Conservation (phyloP, 1,140 invertebrate species). For the Maconellicoccus hirsutus region DNA sequence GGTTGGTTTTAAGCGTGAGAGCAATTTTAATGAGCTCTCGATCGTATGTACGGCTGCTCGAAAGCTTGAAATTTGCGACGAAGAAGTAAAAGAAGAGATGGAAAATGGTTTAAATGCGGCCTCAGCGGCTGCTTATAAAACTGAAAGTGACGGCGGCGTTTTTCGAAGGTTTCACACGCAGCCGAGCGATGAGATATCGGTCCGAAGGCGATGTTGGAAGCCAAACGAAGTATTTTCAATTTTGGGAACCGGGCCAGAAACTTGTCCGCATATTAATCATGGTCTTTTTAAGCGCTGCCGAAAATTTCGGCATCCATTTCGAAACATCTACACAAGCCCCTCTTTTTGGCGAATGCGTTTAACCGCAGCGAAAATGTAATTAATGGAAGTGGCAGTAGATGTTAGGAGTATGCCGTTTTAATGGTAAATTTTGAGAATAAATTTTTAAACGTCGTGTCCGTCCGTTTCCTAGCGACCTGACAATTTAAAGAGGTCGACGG, state of each 20-base stretch:
- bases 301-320: background rate
- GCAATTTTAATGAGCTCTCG: background rate
- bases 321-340: too few species aligned
- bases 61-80: too few species aligned
- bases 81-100: too few species aligned
- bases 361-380: background rate
- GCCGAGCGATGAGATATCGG: background rate
- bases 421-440: background rate
- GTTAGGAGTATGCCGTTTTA: background rate
- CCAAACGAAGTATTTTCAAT: background rate
- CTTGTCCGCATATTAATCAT: constrained; percentile 4
- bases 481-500: too few species aligned
- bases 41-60: too few species aligned
- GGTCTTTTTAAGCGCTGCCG: background rate
- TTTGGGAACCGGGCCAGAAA: constrained; percentile 1
- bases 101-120: too few species aligned
- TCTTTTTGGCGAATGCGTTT: background rate
- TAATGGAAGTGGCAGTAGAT: background rate
- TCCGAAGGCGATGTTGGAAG: background rate
- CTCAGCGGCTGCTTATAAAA: too few species aligned
- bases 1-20: background rate
- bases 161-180: background rate
- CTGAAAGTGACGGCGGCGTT: background rate
- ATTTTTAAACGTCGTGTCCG: background rate
- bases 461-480: too few species aligned